These are phyloP conservation scores for Heteromurus nitidus DNA, from an alignment of 2,888 invertebrate species.

Conservation along the genomic window DNA sequence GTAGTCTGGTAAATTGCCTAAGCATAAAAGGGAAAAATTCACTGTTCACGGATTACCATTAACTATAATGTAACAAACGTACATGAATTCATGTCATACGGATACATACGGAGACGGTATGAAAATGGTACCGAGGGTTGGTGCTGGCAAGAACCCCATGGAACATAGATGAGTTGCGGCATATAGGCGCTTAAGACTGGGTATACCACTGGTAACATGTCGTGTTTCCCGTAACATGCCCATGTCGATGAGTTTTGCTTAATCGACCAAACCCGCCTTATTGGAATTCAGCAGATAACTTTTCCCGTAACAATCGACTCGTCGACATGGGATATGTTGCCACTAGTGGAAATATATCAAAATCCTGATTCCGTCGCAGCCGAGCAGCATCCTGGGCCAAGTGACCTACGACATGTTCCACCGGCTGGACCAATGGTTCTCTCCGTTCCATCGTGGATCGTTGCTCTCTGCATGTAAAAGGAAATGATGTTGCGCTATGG, in stretches of 20 bases:
- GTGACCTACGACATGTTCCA: slow-evolving; percentile 65
- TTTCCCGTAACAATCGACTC: slow-evolving; percentile 48
- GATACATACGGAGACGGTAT: slow-evolving; percentile 9
- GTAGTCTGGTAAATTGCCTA: slow-evolving; percentile 63
- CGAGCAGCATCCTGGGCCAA: slow-evolving; percentile 30
- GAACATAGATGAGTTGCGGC: slow-evolving; percentile 50
- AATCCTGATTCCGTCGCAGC: slow-evolving; percentile 55
- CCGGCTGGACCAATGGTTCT: slow-evolving; percentile 41
- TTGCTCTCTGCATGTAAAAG: slow-evolving; percentile 55
- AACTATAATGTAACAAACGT: slow-evolving; percentile 28
- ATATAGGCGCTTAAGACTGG: slow-evolving; percentile 44
- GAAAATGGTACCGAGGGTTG: slow-evolving; percentile 25
- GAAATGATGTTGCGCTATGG: slow-evolving; percentile 60
- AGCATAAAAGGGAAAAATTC: slow-evolving; percentile 39
- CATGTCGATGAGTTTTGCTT: slow-evolving; percentile 43
- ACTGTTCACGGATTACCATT: slow-evolving; percentile 60
- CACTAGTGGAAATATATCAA: slow-evolving; percentile 47
- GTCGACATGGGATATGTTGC: slow-evolving; percentile 10
- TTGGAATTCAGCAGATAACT: too few relatives aligned
- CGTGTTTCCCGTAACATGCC: slow-evolving; percentile 54
- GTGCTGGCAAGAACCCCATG: slow-evolving; percentile 51
- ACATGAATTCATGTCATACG: slow-evolving; percentile 30
- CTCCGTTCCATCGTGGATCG: slow-evolving; percentile 53
- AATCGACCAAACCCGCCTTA: neutral
- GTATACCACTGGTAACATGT: slow-evolving; percentile 40